Conservation (phyloP, 2,797 vertebrate genomes). For the Eidolon dupreanum region DNA sequence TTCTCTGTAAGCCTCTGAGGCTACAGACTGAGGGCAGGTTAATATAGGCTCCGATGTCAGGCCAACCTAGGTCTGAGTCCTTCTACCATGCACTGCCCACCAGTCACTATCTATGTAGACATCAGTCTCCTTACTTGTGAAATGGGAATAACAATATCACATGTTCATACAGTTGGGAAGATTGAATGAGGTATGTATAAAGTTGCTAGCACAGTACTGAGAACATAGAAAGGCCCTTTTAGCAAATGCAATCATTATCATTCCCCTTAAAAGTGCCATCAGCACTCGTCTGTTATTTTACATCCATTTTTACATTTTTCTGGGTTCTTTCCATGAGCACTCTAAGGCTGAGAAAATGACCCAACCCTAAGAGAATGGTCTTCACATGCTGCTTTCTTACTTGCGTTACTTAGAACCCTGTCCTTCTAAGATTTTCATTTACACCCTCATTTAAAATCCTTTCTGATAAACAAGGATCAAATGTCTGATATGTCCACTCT, state of each 20-base stretch:
- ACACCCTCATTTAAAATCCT: background rate
- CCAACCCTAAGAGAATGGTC: background rate
- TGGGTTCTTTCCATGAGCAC: background rate
- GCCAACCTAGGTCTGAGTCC: background rate
- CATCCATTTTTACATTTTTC: background rate
- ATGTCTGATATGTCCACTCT: background rate
- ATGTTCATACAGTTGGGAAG: background rate
- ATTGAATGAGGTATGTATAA: background rate
- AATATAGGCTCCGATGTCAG: background rate
- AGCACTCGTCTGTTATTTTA: background rate
- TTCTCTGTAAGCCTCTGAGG: background rate
- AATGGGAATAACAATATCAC: background rate
- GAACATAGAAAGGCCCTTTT: background rate
- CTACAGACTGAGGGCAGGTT: background rate
- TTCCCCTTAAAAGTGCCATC: background rate
- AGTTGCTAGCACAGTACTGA: background rate
- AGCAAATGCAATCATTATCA: background rate
- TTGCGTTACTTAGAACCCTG: background rate
- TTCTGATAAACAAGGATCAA: background rate
- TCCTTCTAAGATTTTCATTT: background rate
- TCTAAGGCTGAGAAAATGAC: background rate
- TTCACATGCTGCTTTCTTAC: background rate
- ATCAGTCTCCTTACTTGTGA: background rate
- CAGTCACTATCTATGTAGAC: background rate
- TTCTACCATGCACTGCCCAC: background rate